Evolutionary conservation across 2,113 vertebrate species (phyloP), one percentile per base, ranked within the genome.

Genomic region (Scortum barcoo): DNA sequence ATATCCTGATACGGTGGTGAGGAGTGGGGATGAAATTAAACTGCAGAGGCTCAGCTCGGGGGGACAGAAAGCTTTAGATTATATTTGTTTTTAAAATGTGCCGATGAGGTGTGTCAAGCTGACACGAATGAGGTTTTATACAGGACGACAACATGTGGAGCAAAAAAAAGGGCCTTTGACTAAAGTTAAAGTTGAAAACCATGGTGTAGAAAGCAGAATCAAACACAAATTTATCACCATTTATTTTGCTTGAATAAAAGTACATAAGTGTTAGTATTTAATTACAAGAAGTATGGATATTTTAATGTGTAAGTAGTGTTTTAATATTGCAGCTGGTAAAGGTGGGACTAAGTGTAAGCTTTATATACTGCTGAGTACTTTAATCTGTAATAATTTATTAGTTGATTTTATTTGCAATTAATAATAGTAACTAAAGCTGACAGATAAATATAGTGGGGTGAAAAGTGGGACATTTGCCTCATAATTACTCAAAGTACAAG

Each of bases 41-140:
- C 50, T 66, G 62, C 69, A 56, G 60, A 44, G 72, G n/a, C 56
- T 88, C 54, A 81, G 40, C n/a, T n/a, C 48, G 3, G 22, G 1
- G 57, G 61, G 26, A 57, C 60, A 51, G 51, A 73, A 46, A 76
- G 68, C 17, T 19, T 40, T 22, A 81, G n/a, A 75, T 78, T 69
- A 79, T 38, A 36, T 36, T 62, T 42, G 30, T 57, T 67, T 67
- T 72, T 80, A 7, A 61, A 70, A 58, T 26, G 62, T 2, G 67
- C 68, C 17, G 24, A 36, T 11, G 58, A 22, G 73, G 38, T 42
- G 79, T 30, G 17, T 36, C 76, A 67, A 58, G 68, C 54, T n/a
- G 62, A 33, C 28, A n/a, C n/a, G n/a, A n/a, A n/a, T 22, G 67
- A 14, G 67, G 60, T 22, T 68, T 71, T 36, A n/a, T 61, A 20